These are phyloP conservation scores for Illadopsis cleaveri DNA, from an alignment of 2,113 vertebrate species.

Conservation along the genomic window DNA sequence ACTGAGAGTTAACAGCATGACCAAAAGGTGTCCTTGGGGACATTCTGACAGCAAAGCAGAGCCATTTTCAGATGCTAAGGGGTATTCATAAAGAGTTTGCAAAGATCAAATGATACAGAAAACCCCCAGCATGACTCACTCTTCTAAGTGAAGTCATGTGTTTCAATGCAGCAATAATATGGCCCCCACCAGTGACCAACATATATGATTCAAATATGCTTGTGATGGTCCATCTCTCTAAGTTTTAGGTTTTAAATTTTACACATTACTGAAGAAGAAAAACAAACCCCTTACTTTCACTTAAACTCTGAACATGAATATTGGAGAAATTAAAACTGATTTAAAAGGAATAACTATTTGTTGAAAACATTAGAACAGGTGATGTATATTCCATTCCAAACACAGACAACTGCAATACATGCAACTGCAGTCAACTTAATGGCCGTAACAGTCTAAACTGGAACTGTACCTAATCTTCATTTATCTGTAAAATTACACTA, in stretches of 20 bases:
- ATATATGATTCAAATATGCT: background rate
- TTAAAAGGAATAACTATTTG: background rate
- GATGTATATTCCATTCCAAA: background rate
- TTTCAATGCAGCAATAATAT: background rate
- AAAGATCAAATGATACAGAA: background rate
- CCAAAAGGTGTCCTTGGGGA: background rate
- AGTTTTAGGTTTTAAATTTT: background rate
- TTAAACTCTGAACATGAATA: background rate
- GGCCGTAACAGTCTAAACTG: background rate
- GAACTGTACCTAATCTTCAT: background rate
- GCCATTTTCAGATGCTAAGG: background rate
- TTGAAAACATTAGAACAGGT: background rate
- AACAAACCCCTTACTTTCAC: background rate
- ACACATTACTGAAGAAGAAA: background rate
- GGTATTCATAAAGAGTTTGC: background rate
- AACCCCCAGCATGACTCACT: accelerated
- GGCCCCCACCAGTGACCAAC: background rate
- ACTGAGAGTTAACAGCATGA: background rate
- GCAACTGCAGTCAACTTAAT: background rate
- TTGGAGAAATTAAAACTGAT: background rate
- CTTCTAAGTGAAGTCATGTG: background rate
- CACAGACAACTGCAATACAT: background rate
- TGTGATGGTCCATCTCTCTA: background rate
- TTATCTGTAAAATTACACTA: background rate
- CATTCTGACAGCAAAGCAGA: background rate